These are phyloP conservation scores for Rostratula benghalensis DNA, from an alignment of 2,113 vertebrate species.

Conservation along the genomic window DNA sequence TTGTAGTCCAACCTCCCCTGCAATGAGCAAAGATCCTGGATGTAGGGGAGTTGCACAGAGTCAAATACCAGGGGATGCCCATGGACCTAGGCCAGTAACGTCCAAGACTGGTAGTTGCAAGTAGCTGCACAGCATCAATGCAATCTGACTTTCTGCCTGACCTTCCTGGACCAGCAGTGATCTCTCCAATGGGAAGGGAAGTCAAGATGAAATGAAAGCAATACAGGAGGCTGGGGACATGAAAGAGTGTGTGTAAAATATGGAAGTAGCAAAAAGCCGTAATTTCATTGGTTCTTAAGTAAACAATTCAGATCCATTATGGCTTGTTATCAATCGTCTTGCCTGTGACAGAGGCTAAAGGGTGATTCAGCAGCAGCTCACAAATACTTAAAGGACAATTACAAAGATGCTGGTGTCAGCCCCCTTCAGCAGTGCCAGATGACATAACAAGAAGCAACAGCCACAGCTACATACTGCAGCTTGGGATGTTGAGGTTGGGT, in stretches of 20 bases:
- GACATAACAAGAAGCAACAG: not conserved
- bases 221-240: not conserved
- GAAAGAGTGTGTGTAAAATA: not conserved
- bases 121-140: not conserved
- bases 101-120: not conserved
- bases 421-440: not conserved
- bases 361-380: not conserved
- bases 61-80: not conserved
- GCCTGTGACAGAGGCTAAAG: not conserved
- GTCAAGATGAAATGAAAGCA: not conserved
- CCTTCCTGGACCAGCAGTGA: rapidly evolving
- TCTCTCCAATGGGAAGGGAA: not conserved
- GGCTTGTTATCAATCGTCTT: not conserved
- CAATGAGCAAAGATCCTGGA: not conserved
- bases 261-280: not conserved
- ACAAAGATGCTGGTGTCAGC: not conserved
- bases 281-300: not conserved
- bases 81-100: not conserved
- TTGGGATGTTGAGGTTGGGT: not conserved
- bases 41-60: not conserved
- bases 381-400: not conserved
- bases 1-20: not conserved
- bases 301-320: not conserved
- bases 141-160: not conserved
- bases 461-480: not conserved